Evolutionary conservation across 2,888 invertebrate genomes (phyloP), one percentile per base, ranked within the genome.

Genomic region (Xanthia icteritia): DNA sequence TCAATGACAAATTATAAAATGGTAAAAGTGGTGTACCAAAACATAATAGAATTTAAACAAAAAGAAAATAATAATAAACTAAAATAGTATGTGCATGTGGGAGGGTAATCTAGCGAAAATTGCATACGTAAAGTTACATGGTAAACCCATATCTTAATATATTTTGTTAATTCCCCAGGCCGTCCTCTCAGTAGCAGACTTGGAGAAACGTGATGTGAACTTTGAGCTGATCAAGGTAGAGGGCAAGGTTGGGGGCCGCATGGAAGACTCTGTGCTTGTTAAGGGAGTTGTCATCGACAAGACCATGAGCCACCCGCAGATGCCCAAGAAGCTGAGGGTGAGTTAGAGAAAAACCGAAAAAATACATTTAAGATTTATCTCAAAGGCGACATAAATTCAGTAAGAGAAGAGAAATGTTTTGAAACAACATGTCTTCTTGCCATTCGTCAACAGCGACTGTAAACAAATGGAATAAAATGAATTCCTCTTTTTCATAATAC

Each of bases 151-250:
- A 17, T 9, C 15, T 31, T 8, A 20, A 9, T 60, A 31, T 60
- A 1, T 56, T 56, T 42, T 60, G 1, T 36, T 1, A 17, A 0
- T 42, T 27, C 81, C 81, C 3, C 94, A 99, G 97, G 99, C 99
- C 5, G 99, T 99, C 0, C 97, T 99, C 87, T 98, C 99, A 65
- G 99, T 99, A 11, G 99, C 99, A 9, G 99, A 99, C 95, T 97
- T 99, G 87, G 98, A 98, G 90, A 98, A 98, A 86, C 98, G 98
- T 77, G 99, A 99, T 96, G 99, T 99, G 0, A 99, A 99, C 96
- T 99, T 99, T 96, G 99, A 99, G 95, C 97, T 99, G 89, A 99
- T 99, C 93, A 99, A 99, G 95, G 98, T 99, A 77, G 99, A 99
- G 93, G 99, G 99, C 36, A 99, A 99, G 97, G 99, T 98, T 1